Conservation (phyloP, 2,113 vertebrate genomes). For the Trichechus manatus region DNA sequence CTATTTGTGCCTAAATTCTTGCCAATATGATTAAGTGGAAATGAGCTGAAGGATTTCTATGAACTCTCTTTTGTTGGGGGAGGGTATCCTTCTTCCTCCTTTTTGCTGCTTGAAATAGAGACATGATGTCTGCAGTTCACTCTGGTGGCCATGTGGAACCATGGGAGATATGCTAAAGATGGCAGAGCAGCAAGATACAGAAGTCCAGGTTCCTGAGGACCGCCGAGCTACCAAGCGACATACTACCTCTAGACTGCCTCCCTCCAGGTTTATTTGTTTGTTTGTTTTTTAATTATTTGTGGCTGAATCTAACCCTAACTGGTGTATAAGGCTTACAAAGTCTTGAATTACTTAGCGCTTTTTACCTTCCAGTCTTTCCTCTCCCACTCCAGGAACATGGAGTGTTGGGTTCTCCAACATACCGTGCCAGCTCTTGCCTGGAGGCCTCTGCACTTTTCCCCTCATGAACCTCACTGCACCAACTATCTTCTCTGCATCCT, state of each 20-base stretch:
- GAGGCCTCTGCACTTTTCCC: background rate
- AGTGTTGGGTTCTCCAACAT: background rate
- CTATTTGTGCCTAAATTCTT: slow-evolving; percentile 7
- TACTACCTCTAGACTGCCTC: background rate
- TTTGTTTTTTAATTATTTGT: background rate
- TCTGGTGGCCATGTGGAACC: background rate
- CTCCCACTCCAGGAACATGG: background rate
- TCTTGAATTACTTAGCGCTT: background rate
- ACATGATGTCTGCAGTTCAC: background rate
- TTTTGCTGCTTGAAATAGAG: background rate
- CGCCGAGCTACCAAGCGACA: background rate
- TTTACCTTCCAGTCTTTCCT: background rate
- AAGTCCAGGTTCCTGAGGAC: background rate
- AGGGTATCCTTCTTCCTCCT: background rate
- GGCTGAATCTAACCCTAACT: background rate
- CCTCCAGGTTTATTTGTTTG: background rate
- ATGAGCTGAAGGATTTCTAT: slow-evolving; percentile 15
- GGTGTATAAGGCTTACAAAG: background rate
- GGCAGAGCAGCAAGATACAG: background rate
- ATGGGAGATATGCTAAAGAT: background rate
- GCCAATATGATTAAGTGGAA: slow-evolving; percentile 8
- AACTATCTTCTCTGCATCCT: background rate
- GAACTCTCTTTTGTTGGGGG: background rate
- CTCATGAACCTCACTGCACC: background rate
- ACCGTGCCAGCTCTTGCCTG: background rate